These are phyloP conservation scores for Platerodrilus igneus DNA, from an alignment of 2,888 invertebrate genomes.

Conservation along the genomic window DNA sequence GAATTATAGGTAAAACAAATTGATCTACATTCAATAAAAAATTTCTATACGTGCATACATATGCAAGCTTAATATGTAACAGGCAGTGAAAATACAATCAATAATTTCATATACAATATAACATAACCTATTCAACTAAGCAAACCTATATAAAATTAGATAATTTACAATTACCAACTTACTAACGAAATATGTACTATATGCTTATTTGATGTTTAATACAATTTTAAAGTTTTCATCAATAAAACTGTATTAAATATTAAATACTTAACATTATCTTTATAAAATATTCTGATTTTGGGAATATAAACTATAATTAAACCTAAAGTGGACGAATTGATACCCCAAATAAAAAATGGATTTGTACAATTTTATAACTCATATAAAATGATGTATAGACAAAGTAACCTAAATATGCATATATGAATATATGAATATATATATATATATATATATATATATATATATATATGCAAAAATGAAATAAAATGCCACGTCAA, in stretches of 20 bases:
- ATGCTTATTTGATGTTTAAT: slow-evolving; percentile 15
- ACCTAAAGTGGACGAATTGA: slow-evolving; percentile 31
- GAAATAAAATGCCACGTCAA: no score
- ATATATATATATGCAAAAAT: no score
- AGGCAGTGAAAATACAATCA: no score
- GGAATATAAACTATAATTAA: slow-evolving; percentile 28
- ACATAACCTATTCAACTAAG: slow-evolving; percentile 10
- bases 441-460: no score
- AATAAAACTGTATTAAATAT: slow-evolving; percentile 11
- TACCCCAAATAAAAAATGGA: slow-evolving; percentile 16
- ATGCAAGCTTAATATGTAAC: slow-evolving; percentile 12
- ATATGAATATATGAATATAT: no score
- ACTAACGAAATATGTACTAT: slow-evolving; percentile 22
- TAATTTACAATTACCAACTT: slow-evolving; percentile 19
- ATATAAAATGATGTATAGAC: slow-evolving; percentile 11
- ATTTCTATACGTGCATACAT: slow-evolving; percentile 13
- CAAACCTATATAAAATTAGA: slow-evolving; percentile 19
- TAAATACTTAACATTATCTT: slow-evolving; percentile 22
- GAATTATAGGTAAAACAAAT: no score
- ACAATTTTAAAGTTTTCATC: slow-evolving; percentile 6
- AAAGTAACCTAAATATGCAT: slow-evolving; percentile 10
- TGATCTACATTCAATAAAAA: background rate
- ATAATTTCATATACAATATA: no score
- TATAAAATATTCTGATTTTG: slow-evolving; percentile 26
- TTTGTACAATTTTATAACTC: no score